These are phyloP conservation scores for Hypselothyrea guttata DNA, from an alignment of 2,888 invertebrate genomes.

Conservation along the genomic window DNA sequence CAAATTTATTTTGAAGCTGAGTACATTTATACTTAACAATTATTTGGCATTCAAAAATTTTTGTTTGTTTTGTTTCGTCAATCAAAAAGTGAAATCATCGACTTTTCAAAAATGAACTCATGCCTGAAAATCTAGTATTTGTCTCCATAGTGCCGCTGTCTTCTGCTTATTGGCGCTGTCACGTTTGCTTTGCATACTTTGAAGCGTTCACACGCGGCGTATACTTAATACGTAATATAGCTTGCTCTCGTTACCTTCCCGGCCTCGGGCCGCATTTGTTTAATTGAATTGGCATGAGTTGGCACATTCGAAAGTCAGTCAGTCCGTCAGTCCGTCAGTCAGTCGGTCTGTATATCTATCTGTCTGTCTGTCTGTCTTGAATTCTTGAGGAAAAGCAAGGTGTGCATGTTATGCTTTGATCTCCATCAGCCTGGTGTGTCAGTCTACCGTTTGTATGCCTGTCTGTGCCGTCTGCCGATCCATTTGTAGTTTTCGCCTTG, in stretches of 20 bases:
- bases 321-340: neutral
- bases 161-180: conserved; percentile 43
- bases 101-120: too few species aligned
- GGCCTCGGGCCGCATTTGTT: conserved; percentile 45
- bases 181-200: conserved; percentile 63
- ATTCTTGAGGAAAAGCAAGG: neutral
- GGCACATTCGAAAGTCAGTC: conserved; percentile 32
- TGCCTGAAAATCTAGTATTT: too few species aligned
- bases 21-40: too few species aligned
- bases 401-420: conserved; percentile 48
- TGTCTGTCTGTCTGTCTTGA: neutral
- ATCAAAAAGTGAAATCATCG: too few species aligned
- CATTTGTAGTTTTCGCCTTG: conserved; percentile 40
- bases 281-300: conserved; percentile 66
- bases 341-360: conserved; percentile 9
- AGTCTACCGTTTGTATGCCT: conserved; percentile 2
- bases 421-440: conserved; percentile 16
- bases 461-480: conserved; percentile 17
- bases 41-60: too few species aligned
- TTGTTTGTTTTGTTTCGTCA: too few species aligned
- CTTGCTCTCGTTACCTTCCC: conserved; percentile 36
- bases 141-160: neutral
- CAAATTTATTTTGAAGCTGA: too few species aligned
- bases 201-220: conserved; percentile 28
- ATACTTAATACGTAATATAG: conserved; percentile 36